These are phyloP conservation scores for Leiothrix lutea DNA, from an alignment of 2,113 vertebrate genomes.

Conservation along the genomic window DNA sequence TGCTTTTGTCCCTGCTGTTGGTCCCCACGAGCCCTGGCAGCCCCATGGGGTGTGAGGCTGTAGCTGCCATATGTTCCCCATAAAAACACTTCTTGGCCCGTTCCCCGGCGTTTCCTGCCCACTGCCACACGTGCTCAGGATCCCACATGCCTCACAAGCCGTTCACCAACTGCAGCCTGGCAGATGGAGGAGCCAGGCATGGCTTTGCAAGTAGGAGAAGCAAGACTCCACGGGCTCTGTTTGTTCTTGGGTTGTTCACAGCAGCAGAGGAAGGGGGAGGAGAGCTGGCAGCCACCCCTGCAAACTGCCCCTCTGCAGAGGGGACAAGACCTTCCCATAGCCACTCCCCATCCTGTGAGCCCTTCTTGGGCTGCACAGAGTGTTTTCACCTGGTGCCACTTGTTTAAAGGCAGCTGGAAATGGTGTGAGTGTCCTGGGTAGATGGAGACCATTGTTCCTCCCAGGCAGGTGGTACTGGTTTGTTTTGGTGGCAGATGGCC, in stretches of 20 bases:
- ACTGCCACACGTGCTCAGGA: conserved; percentile 5
- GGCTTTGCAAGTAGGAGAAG: background rate
- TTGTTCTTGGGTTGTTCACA: background rate
- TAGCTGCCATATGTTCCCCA: background rate
- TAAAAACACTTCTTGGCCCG: background rate
- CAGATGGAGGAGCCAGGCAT: conserved; percentile 35
- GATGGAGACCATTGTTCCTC: background rate
- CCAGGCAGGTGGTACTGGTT: background rate
- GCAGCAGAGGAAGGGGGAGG: background rate
- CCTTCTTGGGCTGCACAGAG: background rate
- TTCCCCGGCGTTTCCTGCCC: background rate
- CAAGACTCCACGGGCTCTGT: conserved; percentile 8
- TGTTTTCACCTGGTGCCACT: background rate
- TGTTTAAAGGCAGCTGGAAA: background rate
- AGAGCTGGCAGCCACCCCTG: background rate
- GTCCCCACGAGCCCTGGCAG: accelerated
- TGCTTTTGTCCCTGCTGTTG: accelerated
- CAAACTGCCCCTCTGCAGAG: background rate
- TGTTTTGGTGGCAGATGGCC: background rate
- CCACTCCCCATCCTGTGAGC: background rate
- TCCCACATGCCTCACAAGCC: conserved; percentile 25
- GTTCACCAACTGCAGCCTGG: conserved; percentile 31
- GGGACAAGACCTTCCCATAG: background rate
- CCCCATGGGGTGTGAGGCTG: background rate
- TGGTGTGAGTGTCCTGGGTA: background rate